Evolutionary conservation across 2,113 vertebrate species (phyloP), one percentile per base, ranked within the genome.

Genomic region (Sapajus apella): DNA sequence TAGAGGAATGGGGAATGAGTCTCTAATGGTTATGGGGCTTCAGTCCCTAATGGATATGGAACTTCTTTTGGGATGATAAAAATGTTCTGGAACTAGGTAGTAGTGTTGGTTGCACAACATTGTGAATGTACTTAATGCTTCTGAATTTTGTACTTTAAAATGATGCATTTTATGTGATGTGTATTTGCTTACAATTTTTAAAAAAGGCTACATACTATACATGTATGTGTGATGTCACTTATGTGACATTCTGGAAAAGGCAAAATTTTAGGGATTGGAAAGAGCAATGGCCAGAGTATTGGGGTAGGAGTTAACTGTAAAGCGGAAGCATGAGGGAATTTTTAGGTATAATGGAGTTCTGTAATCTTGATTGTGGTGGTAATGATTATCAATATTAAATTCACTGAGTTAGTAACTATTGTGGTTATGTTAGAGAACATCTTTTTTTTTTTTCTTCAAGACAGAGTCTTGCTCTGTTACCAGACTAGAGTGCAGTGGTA

Each of bases 1-100:
- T 90, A 43, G 43, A n/a, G 3, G 58, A 75, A 68, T 16, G 8
- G 30, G 30, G n/a, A 43, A 5, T 88, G 43, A 43, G 40, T 75
- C 6, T 16, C 94, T 95, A 92, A 80, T 92, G n/a, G 14, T 21
- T 81, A 32, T 47, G 70, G 18, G 2, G 0, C 93, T 95, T 84
- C 32, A 47, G 37, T 81, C 6, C 17, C 95, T 96, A 91, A 81
- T 94, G 37, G 16, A 20, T 81, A 35, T 45, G 45, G 20, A 1
- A 1, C 95, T 95, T 85, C 47, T 90, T 80, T 87, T n/a, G 40
- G 32, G 25, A 8, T 83, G 50, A 79, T 87, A 85, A 87, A 95
- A 90, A 32, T 64, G 2, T 82, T 75, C 56, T 87, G 76, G 40
- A 97, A 80, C 45, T 68, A 90, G 50, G 64, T 52, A 79, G 68